A percentile compares a stretch with the other conserved stretches of the same genome.
Evolutionary conservation across 1,140 invertebrate species (phyloP).

Genomic region (Caenorhabditis brenneri): DNA sequence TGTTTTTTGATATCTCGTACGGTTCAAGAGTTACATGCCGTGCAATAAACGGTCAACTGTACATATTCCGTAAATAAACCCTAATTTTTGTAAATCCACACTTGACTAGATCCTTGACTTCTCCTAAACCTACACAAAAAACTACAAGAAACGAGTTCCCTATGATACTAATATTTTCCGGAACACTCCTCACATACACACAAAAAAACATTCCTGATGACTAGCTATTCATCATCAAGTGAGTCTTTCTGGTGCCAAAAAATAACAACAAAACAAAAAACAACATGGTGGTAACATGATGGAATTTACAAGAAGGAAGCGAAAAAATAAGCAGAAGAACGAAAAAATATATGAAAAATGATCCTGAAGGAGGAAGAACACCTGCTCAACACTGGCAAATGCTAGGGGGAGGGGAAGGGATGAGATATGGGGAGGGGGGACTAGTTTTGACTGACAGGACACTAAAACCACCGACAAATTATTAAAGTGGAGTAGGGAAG

Average conservation of each 20-base stretch:
- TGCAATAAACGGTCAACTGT: no score
- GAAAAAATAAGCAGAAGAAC: not conserved
- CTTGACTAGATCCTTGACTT: no score
- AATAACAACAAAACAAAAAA: not conserved
- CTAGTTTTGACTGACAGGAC: conserved; percentile 4
- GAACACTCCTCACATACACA: not conserved
- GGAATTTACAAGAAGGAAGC: not conserved
- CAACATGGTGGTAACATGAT: not conserved
- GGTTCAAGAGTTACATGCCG: no score
- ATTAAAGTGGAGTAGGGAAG: not conserved
- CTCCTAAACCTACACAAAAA: no score
- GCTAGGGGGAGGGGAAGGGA: not conserved
- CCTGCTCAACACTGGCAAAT: not conserved
- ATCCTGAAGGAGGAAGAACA: not conserved
- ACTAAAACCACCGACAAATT: conserved; percentile 5
- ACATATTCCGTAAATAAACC: no score
- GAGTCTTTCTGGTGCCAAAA: no score
- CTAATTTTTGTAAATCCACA: no score
- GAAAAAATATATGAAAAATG: not conserved
- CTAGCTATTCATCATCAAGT: conserved; percentile 3
- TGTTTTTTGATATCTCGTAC: no score
- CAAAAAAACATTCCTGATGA: not conserved
- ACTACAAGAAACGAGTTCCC: no score
- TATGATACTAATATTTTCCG: not conserved
- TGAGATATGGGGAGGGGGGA: not conserved